Conservation (phyloP, 2,888 invertebrate genomes). For the Amblyjoppa proteus region DNA sequence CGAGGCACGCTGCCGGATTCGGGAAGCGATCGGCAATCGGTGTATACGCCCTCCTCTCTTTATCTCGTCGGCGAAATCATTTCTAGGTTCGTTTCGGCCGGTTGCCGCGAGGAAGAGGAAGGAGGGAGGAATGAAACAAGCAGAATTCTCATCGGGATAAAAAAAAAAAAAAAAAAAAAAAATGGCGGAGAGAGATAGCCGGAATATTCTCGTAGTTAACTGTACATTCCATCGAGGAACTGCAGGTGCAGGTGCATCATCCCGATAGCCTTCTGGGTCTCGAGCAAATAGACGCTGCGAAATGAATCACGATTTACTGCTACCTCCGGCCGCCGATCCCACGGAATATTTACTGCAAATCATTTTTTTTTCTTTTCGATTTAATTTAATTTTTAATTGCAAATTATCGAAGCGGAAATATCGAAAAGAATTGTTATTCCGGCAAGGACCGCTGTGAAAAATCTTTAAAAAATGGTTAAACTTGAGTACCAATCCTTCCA, state of each 20-base stretch:
- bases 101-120: not conserved
- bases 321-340: not conserved
- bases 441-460: no score
- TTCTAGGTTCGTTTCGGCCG: constrained; percentile 32
- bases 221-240: constrained; percentile 27
- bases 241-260: constrained; percentile 29
- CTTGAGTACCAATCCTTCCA: no score
- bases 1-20: constrained; percentile 71
- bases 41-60: constrained; percentile 68
- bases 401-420: not conserved
- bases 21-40: constrained; percentile 73
- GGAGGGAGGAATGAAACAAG: constrained; percentile 9
- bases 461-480: no score
- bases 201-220: constrained; percentile 38
- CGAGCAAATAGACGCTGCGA: constrained; percentile 8
- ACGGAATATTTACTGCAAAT: not conserved
- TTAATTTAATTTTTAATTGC: not conserved
- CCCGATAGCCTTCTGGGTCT: constrained; percentile 17
- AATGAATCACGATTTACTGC: constrained; percentile 21
- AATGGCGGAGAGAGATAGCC: constrained; percentile 8
- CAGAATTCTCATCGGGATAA: not conserved
- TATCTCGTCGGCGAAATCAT: constrained; percentile 73
- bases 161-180: not conserved
- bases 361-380: not conserved
- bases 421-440: no score